These are phyloP conservation scores for Malaclemys terrapin DNA, from an alignment of 2,113 vertebrate genomes.

Conservation along the genomic window DNA sequence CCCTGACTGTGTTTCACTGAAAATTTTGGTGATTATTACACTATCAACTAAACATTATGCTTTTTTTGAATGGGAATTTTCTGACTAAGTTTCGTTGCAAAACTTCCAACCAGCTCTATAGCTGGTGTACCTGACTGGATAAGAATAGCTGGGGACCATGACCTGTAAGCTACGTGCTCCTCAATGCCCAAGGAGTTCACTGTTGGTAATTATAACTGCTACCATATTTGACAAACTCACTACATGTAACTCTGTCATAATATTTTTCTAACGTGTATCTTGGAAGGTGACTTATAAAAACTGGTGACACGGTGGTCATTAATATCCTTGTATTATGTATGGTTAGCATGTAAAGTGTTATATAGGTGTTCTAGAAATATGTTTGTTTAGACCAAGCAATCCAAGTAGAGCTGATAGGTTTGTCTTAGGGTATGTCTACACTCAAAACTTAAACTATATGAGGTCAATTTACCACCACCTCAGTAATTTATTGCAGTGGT, in stretches of 20 bases:
- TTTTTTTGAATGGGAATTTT: background rate
- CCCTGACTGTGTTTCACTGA: no score
- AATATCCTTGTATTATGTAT: background rate
- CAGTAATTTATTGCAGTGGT: no score
- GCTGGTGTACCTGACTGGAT: background rate
- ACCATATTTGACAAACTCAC: background rate
- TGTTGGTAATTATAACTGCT: background rate
- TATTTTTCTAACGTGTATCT: background rate
- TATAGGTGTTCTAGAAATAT: background rate
- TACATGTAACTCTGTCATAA: background rate
- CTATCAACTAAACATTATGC: no score
- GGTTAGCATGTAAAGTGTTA: background rate
- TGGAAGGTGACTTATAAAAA: background rate
- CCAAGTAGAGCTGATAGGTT: background rate
- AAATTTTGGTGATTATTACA: no score
- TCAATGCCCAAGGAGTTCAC: background rate
- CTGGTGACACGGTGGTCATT: background rate
- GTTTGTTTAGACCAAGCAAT: background rate
- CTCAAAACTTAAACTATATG: no score
- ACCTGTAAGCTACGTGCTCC: background rate
- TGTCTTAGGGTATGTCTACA: background rate
- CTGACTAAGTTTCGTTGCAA: background rate
- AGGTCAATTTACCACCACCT: no score
- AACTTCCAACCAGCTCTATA: background rate
- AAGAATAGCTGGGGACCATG: background rate